Evolutionary conservation across 2,113 vertebrate genomes (phyloP).

Genomic region (Syngnathus typhle): DNA sequence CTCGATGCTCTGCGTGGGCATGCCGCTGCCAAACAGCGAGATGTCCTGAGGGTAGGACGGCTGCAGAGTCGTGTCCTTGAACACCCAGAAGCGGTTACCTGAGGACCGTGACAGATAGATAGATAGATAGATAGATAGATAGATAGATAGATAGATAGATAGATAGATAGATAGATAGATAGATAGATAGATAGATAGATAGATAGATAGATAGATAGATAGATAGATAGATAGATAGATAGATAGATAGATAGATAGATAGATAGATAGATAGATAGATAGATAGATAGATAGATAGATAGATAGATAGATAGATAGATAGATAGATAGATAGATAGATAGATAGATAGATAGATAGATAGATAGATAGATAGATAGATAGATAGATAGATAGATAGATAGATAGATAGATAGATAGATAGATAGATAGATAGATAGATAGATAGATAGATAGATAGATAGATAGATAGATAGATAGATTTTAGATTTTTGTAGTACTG

Average conservation of each 20-base stretch:
- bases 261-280: too few relatives aligned
- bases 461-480: too few relatives aligned
- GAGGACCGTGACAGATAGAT: slow-evolving; percentile 32
- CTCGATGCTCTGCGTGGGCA: slow-evolving; percentile 93
- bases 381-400: not conserved
- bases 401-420: not conserved
- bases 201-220: too few relatives aligned
- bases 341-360: not conserved
- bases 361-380: too few relatives aligned
- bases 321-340: not conserved
- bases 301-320: too few relatives aligned
- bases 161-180: not conserved
- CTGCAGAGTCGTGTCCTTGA: slow-evolving; percentile 94
- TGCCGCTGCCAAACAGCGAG: slow-evolving; percentile 88
- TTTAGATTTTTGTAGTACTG: not conserved
- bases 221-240: not conserved
- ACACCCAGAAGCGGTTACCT: slow-evolving; percentile 98
- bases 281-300: not conserved
- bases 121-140: too few relatives aligned
- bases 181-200: not conserved
- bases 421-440: too few relatives aligned
- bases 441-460: not conserved
- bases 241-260: not conserved
- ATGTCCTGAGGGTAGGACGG: slow-evolving; percentile 96
- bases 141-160: too few relatives aligned